A percentile compares a stretch with the other conserved stretches of the same genome.
Evolutionary conservation across 1,140 invertebrate genomes (phyloP).

Genomic region (Antheraea pernyi): DNA sequence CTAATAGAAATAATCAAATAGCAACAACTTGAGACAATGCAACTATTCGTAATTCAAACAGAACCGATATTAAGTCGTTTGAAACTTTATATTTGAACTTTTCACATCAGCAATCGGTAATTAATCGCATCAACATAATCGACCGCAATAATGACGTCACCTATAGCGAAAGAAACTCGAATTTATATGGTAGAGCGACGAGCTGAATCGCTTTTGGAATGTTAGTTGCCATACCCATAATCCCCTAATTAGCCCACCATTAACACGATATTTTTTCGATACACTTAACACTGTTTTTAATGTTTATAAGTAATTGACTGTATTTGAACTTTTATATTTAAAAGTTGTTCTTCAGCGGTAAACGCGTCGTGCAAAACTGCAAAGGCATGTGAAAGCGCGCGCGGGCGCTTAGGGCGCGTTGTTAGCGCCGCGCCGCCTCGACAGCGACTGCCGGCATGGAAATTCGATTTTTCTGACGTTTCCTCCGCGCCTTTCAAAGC

Average conservation of each 20-base stretch:
- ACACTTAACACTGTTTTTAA: conserved; percentile 5
- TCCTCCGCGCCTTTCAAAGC: conserved; percentile 72
- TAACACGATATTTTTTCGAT: conserved; percentile 21
- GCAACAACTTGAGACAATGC: conserved; percentile 59
- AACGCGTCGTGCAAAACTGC: conserved; percentile 29
- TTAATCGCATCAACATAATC: conserved; percentile 30
- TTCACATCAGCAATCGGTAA: neutral
- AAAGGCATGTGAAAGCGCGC: conserved; percentile 41
- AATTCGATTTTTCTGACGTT: conserved; percentile 78
- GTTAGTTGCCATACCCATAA: conserved; percentile 61
- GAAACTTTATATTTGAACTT: neutral
- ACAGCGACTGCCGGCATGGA: conserved; percentile 73
- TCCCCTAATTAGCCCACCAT: conserved; percentile 57
- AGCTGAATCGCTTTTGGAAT: conserved; percentile 50
- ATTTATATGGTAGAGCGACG: conserved; percentile 61
- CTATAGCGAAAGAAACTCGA: conserved; percentile 61
- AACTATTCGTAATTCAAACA: conserved; percentile 18
- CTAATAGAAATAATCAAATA: conserved; percentile 3
- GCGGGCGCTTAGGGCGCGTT: conserved; percentile 66
- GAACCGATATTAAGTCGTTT: neutral
- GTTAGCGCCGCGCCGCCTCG: conserved; percentile 70
- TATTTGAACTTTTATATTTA: conserved; percentile 36
- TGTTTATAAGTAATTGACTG: conserved; percentile 6
- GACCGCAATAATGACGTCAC: conserved; percentile 68
- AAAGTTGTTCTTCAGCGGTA: conserved; percentile 25